Base-by-base conservation (phyloP, 2,888 invertebrate genomes). In the Lapara coniferarum region DNA sequence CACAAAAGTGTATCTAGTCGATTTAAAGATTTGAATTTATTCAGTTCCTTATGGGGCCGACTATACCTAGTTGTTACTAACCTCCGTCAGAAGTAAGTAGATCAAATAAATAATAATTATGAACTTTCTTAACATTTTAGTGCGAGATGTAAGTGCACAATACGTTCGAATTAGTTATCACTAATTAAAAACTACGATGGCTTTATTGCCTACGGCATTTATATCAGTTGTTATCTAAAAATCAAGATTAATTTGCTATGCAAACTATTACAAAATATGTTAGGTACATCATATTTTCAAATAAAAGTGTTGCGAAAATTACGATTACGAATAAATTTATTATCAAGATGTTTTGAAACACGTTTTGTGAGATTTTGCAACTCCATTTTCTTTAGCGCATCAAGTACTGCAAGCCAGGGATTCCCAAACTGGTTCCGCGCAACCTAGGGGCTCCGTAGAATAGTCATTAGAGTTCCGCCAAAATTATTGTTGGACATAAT, bases 301-400 rank as follows among this genome's bases (percentile, higher is more conserved):
- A 19, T 13, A 19, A 5, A 12, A 44, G 12, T 19, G 49, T 63
- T 63, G 46, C 63, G 63, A 19, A 63, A 63, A 63, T 46, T 59
- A 4, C n/a, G 46, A 63, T 25, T 25, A 55, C 37, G 7, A 37
- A 37, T 37, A 37, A 37, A 37, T 37, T 0, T 37, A 37, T 37
- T 37, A 63, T 46, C 63, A 59, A 13, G 7, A 7, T 16, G 12
- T 63, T 63, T 49, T 13, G 63, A 63, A 63, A 63, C 13, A 63
- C 8, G 6, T 13, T 63, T 19, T 13, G 13, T 63, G 13, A 5
- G 10, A 63, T 63, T 49, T 46, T 49, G 19, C 49, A 63, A 49
- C 6, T 63, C 16, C 44, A 51, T n/a, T 53, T 16, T 16, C 7
- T 53, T n/a, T 44, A 12, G 25, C 25, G 25, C n/a, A n/a, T n/a